Percentiles rank a stretch among this genome's conserved stretches.
Evolutionary conservation across 2,888 invertebrate species (phyloP).

Genomic region (Drosophila neonasuta): DNA sequence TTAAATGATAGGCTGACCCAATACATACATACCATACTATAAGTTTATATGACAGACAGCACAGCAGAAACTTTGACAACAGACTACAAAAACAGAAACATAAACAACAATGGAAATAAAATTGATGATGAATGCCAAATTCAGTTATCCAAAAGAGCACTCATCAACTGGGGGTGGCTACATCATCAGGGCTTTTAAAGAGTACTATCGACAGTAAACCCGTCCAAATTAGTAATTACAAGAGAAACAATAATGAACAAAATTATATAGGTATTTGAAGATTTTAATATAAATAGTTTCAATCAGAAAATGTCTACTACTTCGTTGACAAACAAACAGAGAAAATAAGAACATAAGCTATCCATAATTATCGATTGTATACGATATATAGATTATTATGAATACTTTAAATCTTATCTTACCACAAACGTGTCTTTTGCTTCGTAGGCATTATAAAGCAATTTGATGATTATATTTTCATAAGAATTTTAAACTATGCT

Average conservation of each 20-base stretch:
- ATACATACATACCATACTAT: constrained; percentile 53
- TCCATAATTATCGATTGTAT: too few relatives aligned
- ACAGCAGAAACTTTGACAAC: constrained; percentile 46
- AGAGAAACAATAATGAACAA: not conserved
- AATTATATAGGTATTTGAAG: not conserved
- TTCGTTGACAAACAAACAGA: too few relatives aligned
- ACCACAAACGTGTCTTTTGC: too few relatives aligned
- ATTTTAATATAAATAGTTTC: too few relatives aligned
- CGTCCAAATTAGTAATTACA: not conserved
- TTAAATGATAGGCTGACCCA: constrained; percentile 69
- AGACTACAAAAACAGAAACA: constrained; percentile 24
- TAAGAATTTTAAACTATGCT: too few relatives aligned
- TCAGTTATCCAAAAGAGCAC: constrained; percentile 31
- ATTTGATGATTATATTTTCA: too few relatives aligned
- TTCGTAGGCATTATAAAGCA: too few relatives aligned
- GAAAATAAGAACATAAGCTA: too few relatives aligned
- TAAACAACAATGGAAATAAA: constrained; percentile 22
- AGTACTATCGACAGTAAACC: not conserved
- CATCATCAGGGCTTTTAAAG: not conserved
- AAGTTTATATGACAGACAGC: constrained; percentile 49
- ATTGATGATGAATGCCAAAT: constrained; percentile 47
- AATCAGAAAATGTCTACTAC: too few relatives aligned
- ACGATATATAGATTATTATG: too few relatives aligned
- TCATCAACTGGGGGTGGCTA: not conserved
- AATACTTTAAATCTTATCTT: too few relatives aligned